These are phyloP conservation scores for Eustalomyia histrio DNA, from an alignment of 2,888 invertebrate genomes.

Conservation along the genomic window DNA sequence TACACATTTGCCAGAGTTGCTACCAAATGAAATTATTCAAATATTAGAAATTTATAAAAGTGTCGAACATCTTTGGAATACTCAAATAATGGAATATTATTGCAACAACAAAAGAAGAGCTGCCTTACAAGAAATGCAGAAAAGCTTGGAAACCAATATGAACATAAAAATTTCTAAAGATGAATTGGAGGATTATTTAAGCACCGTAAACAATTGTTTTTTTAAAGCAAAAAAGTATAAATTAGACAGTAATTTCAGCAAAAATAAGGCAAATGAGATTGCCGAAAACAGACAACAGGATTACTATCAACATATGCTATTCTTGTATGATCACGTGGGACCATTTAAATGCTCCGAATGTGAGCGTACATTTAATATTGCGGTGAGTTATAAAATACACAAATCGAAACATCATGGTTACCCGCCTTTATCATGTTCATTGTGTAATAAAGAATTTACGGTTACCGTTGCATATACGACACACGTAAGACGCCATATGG, in stretches of 20 bases:
- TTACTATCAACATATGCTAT: constrained; percentile 43
- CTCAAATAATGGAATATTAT: constrained; percentile 55
- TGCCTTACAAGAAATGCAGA: constrained; percentile 50
- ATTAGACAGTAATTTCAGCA: constrained; percentile 1
- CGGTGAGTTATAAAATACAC: constrained; percentile 19
- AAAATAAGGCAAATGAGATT: background rate
- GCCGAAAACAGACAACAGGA: background rate
- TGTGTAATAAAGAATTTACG: constrained; percentile 18
- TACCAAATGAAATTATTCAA: constrained; percentile 37
- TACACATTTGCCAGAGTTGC: constrained; percentile 37
- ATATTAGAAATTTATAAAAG: constrained; percentile 54
- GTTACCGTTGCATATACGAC: background rate
- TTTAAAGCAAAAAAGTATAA: constrained; percentile 47
- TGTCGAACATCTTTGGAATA: constrained; percentile 58
- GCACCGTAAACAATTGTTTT: constrained; percentile 44
- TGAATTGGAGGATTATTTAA: constrained; percentile 41
- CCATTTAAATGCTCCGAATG: constrained; percentile 56
- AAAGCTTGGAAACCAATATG: constrained; percentile 37
- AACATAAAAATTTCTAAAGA: constrained; percentile 24
- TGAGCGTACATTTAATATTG: constrained; percentile 17
- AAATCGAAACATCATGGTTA: constrained; percentile 23
- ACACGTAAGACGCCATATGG: constrained; percentile 29
- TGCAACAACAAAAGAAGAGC: constrained; percentile 42
- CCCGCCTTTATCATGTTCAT: constrained; percentile 13
- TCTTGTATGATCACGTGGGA: constrained; percentile 53